A percentile compares a stretch with the other conserved stretches of the same genome.
Conservation (phyloP, 2,113 vertebrate species). For the Gymnocephalus cernua region DNA sequence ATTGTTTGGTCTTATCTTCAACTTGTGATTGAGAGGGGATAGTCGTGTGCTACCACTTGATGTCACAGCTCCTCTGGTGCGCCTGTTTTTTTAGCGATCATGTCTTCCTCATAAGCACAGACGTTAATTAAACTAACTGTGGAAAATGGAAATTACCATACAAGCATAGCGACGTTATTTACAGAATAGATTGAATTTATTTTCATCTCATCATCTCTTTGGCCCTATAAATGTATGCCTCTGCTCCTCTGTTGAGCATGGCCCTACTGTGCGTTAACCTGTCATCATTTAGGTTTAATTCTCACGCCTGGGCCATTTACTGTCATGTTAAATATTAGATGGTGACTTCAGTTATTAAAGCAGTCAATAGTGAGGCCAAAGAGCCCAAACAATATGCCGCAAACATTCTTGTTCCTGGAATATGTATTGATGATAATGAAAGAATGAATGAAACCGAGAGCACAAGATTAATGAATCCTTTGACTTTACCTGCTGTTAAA, state of each 20-base stretch:
- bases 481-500: slow-evolving; percentile 17
- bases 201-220: background rate
- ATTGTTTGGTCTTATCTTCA: slow-evolving; percentile 31
- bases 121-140: slow-evolving; percentile 12
- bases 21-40: slow-evolving; percentile 5
- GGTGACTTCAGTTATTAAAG: background rate
- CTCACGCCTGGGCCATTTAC: background rate
- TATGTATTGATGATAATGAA: slow-evolving; percentile 23
- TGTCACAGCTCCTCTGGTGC: slow-evolving; percentile 15
- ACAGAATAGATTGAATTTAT: background rate
- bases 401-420: background rate
- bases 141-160: slow-evolving; percentile 1
- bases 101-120: background rate
- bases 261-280: background rate
- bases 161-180: slow-evolving; percentile 4
- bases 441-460: background rate
- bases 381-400: background rate
- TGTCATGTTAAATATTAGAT: slow-evolving; percentile 8
- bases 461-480: slow-evolving; percentile 17
- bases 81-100: background rate
- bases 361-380: background rate
- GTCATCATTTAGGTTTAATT: background rate
- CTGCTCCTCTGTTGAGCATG: background rate
- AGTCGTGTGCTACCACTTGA: background rate
- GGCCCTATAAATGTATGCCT: background rate